Evolutionary conservation across 2,797 vertebrate species (phyloP), one percentile per base, ranked within the genome.

Genomic region (Microctenopoma lineatum): DNA sequence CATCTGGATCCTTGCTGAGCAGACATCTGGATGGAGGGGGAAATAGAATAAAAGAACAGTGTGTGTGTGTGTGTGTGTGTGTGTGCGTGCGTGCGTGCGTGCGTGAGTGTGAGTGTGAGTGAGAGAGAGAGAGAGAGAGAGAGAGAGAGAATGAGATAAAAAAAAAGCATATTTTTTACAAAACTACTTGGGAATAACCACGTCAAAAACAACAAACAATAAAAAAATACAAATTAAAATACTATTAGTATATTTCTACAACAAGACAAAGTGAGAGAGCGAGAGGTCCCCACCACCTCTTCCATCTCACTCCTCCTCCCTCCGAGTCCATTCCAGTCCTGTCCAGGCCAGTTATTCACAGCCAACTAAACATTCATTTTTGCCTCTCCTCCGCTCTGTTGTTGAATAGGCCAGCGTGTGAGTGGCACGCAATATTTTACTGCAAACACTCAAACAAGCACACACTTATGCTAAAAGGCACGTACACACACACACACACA

Each of bases 21-120:
- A 79, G 88, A 91, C 91, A 94, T 91, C 92, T 93, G 89, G 87
- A 88, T 81, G 58, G 56, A 83, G 57, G 61, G 73, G 59, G 61
- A 83, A 78, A 83, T 51, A 84, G 72, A 83, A 81, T 82, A 85
- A 89, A 84, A 84, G 73, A 81, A 80, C 71, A 75, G 21, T 77
- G 66, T 70, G 64, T 70, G 56, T 65, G 51, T 70, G 66, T 68
- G 57, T 63, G 64, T 73, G 72, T 46, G 74, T 29, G 53, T 61
- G 41, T 48, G 48, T 55, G 51, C 54, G 56, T 55, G 52, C 36
- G 29, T 65, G 34, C 25, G 72, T n/a, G n/a, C n/a, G n/a, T n/a
- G n/a, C n/a, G 60, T 39, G 60, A 58, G 47, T 26, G 54, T 56
- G 52, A 41, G 29, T 65, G 34, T 27, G 72, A 73, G n/a, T n/a